A percentile compares a stretch with the other conserved stretches of the same genome.
phyloP scores from a whole-genome alignment of 2,113 vertebrate genomes.

The Chaenogobius annularis region DNA sequence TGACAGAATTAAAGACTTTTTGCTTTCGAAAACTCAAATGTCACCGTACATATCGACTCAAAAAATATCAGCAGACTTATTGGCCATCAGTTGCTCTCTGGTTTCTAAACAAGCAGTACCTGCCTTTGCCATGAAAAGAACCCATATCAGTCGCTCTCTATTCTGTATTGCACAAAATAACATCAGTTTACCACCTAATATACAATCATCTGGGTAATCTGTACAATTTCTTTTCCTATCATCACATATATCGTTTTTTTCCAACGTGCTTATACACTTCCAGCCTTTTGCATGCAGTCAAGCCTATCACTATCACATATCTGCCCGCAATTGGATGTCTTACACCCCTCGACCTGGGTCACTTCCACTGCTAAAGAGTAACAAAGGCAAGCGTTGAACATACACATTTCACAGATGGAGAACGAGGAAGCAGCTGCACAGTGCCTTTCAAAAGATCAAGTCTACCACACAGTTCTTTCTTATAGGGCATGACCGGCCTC shows the following conservation, averaged over 20 bases:
- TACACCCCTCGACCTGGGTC: constrained; percentile 47
- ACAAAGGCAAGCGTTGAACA: constrained; percentile 49
- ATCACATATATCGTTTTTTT: not conserved
- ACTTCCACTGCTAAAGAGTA: constrained; percentile 26
- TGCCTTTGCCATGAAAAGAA: too few relatives aligned
- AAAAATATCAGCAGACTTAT: too few relatives aligned
- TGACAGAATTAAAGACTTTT: too few relatives aligned
- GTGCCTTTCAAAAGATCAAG: constrained; percentile 34
- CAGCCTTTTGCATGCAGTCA: not conserved
- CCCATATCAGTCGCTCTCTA: too few relatives aligned
- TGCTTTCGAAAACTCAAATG: too few relatives aligned
- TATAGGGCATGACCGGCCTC: constrained; percentile 29
- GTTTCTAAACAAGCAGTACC: too few relatives aligned
- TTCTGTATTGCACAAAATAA: too few relatives aligned
- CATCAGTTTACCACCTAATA: too few relatives aligned
- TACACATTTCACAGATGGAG: constrained; percentile 60
- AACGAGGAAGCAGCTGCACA: constrained; percentile 49
- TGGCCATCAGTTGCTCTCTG: too few relatives aligned
- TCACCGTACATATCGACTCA: too few relatives aligned
- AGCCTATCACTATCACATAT: not conserved
- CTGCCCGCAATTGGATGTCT: constrained; percentile 38
- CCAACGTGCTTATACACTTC: not conserved
- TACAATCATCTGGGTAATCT: not conserved
- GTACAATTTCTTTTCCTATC: not conserved
- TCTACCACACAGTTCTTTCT: constrained; percentile 13